Evolutionary conservation across 2,797 vertebrate species (phyloP), one percentile per base, ranked within the genome.

Genomic region (Smutsia temminckii): DNA sequence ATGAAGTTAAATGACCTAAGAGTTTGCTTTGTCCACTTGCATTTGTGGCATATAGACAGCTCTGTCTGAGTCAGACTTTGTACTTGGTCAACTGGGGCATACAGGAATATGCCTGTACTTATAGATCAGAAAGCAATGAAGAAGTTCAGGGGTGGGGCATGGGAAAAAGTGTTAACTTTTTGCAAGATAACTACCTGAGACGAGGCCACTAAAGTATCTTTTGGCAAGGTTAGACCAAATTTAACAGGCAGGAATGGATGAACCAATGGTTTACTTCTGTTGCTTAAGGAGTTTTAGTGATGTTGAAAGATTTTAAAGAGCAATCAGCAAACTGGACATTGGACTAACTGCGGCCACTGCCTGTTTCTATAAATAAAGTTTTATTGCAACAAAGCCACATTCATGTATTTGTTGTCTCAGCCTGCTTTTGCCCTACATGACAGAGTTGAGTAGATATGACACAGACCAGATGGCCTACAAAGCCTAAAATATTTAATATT

Each of bases 291-390:
- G 27, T 55, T 51, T 91, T 42, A 21, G 49, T 20, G 32, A 18
- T 69, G 29, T 34, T 71, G 59, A 37, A 27, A 83, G 49, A 69
- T 85, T 74, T 53, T 29, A 84, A 79, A 63, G 63, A 20, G 32
- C 72, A 42, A 1, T 69, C 57, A 75, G 37, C 64, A 86, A 75
- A 89, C 34, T 66, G 53, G 8, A 21, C 61, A 63, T 13, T 10
- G 37, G 66, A n/a, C 29, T 29, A 34, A 77, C 51, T 29, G 53
- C 10, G 8, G 32, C 25, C 40, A 71, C 17, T 92, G 12, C 34
- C 69, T 90, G 29, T 72, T 91, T 95, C 93, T 80, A 59, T 69
- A 95, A 79, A 78, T 95, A 91, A 91, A 75, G 68, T 93, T 95
- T 92, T 90, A 66, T 71, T 32, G 51, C 94, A 87, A 87, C 53